These are phyloP conservation scores for Xenus cinereus DNA, from an alignment of 2,113 vertebrate genomes.

Conservation along the genomic window DNA sequence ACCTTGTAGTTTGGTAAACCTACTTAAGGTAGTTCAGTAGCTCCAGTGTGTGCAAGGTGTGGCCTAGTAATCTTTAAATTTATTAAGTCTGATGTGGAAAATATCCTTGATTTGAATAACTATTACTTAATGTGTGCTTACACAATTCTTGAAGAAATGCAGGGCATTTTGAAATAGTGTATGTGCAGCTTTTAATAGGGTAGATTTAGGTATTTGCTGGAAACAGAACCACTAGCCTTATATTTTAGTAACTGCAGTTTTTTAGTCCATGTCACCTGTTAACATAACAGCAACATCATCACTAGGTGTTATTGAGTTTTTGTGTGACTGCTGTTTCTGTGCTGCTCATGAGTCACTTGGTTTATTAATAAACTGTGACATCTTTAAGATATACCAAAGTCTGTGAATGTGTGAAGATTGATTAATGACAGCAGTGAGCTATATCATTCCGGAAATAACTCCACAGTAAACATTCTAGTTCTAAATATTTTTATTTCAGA, in stretches of 20 bases:
- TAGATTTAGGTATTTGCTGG: neutral
- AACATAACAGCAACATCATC: neutral
- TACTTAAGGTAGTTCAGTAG: neutral
- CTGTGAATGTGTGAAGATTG: neutral
- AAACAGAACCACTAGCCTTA: neutral
- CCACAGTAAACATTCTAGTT: neutral
- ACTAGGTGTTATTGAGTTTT: neutral
- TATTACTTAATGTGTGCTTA: neutral
- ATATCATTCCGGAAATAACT: neutral
- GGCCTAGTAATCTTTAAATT: neutral
- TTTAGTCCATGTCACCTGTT: neutral
- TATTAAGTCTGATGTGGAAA: neutral
- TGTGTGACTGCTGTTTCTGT: neutral
- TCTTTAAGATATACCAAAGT: neutral
- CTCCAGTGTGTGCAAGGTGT: neutral
- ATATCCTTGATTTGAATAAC: neutral
- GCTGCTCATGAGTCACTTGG: neutral
- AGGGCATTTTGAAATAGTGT: neutral
- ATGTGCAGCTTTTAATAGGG: neutral
- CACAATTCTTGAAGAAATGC: neutral
- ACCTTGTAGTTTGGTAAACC: neutral
- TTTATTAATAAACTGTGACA: constrained; percentile 17
- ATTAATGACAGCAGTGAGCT: neutral
- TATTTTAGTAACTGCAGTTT: neutral
- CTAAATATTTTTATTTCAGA: neutral